These are phyloP conservation scores for Cyprinodon diabolis DNA, from an alignment of 2,797 vertebrate genomes.

Conservation along the genomic window DNA sequence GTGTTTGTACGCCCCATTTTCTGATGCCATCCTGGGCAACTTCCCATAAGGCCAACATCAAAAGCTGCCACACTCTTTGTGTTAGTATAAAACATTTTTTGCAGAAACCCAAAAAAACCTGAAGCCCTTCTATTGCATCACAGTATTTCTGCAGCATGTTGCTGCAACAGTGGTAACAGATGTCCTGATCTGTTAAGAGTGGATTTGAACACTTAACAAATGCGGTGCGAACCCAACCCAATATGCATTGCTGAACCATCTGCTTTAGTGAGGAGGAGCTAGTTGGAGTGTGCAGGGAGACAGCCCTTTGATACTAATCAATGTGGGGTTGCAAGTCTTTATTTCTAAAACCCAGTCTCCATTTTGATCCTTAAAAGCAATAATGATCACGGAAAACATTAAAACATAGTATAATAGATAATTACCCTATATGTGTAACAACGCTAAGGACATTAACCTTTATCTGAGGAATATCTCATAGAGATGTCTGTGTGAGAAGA, in stretches of 20 bases:
- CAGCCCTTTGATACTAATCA: constrained; percentile 30
- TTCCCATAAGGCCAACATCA: not conserved
- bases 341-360: not conserved
- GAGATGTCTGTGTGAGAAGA: not conserved
- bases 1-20: not conserved
- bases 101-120: not conserved
- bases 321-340: not conserved
- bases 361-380: not conserved
- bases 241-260: constrained; percentile 45
- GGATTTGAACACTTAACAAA: constrained; percentile 1
- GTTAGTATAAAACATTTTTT: not conserved
- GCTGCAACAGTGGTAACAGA: constrained; percentile 19
- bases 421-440: not conserved
- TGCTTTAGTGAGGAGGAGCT: constrained; percentile 36
- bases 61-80: not conserved
- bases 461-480: not conserved
- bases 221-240: constrained; percentile 21
- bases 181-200: constrained; percentile 3
- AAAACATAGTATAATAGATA: not conserved
- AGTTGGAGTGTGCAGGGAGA: not conserved
- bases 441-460: not conserved
- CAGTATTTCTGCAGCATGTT: constrained; percentile 6
- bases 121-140: not conserved
- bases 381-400: not conserved
- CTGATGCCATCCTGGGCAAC: not conserved